Evolutionary conservation across 2,797 vertebrate genomes (phyloP), one percentile per base, ranked within the genome.

Genomic region (Mus minutoides): DNA sequence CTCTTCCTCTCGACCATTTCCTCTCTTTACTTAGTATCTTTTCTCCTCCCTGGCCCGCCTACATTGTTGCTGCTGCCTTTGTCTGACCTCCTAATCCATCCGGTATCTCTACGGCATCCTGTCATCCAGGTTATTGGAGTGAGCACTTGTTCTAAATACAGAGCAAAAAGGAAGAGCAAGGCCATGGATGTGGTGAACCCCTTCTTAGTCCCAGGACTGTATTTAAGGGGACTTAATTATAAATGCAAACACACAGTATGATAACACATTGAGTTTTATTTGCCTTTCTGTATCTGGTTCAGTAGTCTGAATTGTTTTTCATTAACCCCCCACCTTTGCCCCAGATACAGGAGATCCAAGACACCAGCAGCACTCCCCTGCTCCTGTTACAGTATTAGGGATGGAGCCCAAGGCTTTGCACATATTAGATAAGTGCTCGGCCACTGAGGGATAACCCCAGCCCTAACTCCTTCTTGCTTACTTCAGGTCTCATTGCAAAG

Each of bases 251-350:
- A 96, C 79, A 83, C 86, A 87, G 21, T 58, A 26, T 87, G 75
- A 71, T 40, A 46, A 85, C 89, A 71, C 29, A 80, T 96, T 95
- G 49, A 37, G n/a, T 96, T 98, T 97, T 96, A 97, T 96, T 97
- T 97, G 88, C 54, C 91, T 91, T 94, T 94, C 78, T 92, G 2
- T 90, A 29, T 92, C 56, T 79, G 71, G 73, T 26, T 82, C 84
- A 94, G 7, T 69, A 58, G 52, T 94, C 52, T 90, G 62, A 60
- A 54, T 31, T 43, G 80, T 91, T 90, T 92, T 71, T 64, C 56
- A 82, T 58, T 37, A 80, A 24, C 0, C 37, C 37, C 37, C 17
- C 4, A 16, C 6, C 49, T 62, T 56, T 29, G 54, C 13, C 14
- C 22, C 11, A 64, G 34, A 11, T 54, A 12, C n/a, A 80, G n/a